Base-by-base conservation (phyloP, 2,797 vertebrate genomes). In the Rhinatrema bivittatum region DNA sequence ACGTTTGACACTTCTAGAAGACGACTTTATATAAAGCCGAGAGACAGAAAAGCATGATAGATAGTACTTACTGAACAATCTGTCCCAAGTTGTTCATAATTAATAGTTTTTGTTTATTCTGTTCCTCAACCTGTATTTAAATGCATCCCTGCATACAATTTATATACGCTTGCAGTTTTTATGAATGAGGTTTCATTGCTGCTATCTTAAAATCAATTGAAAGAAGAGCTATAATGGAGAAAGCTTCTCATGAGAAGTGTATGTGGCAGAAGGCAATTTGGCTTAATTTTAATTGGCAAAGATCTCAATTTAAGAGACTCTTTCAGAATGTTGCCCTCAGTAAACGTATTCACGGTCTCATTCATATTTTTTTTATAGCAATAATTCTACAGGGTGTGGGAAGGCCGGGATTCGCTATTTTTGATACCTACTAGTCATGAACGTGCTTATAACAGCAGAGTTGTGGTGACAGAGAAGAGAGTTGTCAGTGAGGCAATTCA, bases 321-420 rank as follows among this genome's bases (percentile, higher is more conserved):
- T 81, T 81, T 84, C 78, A 82, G 74, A 81, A 78, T 84, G 84
- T 85, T 82, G 82, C 78, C 43, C 69, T 85, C 74, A 74, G 78
- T 85, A 81, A 82, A 83, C 77, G 72, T 68, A 27, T 50, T 70
- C 53, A 83, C 77, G 72, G 68, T 27, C 50, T 70, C 53, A 73
- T 79, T 85, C 82, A 85, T 81, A 76, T 56, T 81, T 84, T n/a
- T n/a, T n/a, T 84, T 84, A 85, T 82, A 78, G 72, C 80, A 81
- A n/a, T 81, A 79, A 84, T 84, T 38, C 76, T 36, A 38, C 36
- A 28, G 14, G n/a, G 38, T 32, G n/a, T n/a, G 38, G 28, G 19
- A 25, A 18, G 38, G 32, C n/a, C n/a, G 38, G 28, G 19, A 25
- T 18, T 38, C 10, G 18, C 25, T 28, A 25, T n/a, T n/a, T n/a